Conservation (phyloP, 2,113 vertebrate genomes). For the Psophia crepitans region DNA sequence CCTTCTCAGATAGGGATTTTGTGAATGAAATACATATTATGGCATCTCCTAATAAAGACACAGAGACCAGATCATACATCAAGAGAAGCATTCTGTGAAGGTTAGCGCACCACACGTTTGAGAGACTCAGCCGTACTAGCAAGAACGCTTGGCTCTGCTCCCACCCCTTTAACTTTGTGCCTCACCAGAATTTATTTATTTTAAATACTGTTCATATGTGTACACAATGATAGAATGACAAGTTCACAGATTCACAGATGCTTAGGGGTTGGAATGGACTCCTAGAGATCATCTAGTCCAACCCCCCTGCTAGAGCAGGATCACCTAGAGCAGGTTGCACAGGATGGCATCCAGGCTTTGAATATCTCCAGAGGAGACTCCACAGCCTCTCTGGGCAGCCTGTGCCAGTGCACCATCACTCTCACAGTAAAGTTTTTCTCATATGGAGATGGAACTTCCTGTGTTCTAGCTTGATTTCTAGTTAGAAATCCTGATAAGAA, state of each 20-base stretch:
- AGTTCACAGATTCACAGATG: too few species aligned
- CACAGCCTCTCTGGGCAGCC: too few species aligned
- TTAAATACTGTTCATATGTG: neutral
- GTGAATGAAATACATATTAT: neutral
- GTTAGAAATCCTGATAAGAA: neutral
- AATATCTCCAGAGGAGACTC: too few species aligned
- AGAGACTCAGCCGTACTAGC: neutral
- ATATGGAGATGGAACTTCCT: too few species aligned
- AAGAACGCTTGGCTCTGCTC: neutral
- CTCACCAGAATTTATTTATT: neutral
- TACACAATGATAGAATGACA: neutral
- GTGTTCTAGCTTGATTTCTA: too few species aligned
- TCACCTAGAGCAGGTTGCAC: too few species aligned
- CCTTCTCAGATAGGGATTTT: neutral
- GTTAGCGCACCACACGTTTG: neutral
- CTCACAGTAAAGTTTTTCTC: too few species aligned
- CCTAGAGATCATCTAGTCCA: too few species aligned
- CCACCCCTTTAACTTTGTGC: neutral
- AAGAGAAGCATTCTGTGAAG: neutral
- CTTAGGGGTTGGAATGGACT: too few species aligned
- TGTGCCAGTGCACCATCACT: too few species aligned
- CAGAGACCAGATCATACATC: neutral
- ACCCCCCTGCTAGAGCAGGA: too few species aligned
- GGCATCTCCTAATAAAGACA: neutral
- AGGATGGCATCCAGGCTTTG: too few species aligned